phyloP scores from a whole-genome alignment of 2,888 invertebrate species.

The Polymixis flavicincta region DNA sequence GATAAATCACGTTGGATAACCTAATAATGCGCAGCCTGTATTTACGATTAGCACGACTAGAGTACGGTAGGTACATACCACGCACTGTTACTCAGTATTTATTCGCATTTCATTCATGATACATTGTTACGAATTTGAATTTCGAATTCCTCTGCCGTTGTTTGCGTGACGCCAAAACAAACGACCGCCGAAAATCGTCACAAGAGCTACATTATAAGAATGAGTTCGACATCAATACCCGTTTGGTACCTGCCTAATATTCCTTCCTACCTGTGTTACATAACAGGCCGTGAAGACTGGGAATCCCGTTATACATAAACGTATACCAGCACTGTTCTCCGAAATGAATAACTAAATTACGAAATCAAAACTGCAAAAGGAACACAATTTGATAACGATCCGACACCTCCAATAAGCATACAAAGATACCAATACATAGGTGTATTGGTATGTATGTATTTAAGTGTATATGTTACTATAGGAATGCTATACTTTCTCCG shows the following conservation, averaged over 20 bases:
- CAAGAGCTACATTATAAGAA: background rate
- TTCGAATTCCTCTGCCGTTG: background rate
- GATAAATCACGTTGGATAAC: conserved; percentile 79
- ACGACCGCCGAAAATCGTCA: conserved; percentile 4
- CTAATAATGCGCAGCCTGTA: conserved; percentile 66
- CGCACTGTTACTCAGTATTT: background rate
- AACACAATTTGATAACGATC: conserved; percentile 29
- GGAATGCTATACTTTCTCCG: conserved; percentile 60
- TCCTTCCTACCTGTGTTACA: conserved; percentile 30
- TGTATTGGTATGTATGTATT: conserved; percentile 1
- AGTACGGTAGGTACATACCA: background rate
- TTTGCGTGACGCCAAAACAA: conserved; percentile 22
- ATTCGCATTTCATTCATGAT: background rate
- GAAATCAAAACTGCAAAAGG: conserved; percentile 22
- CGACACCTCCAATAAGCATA: background rate
- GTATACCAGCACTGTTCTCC: conserved; percentile 13
- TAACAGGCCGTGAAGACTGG: conserved; percentile 2
- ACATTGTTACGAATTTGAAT: conserved; percentile 8
- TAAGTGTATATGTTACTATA: conserved; percentile 30
- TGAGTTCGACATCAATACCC: background rate
- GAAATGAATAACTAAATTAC: conserved; percentile 15
- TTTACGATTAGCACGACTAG: conserved; percentile 37
- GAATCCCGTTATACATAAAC: conserved; percentile 21
- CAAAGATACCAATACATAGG: conserved; percentile 18
- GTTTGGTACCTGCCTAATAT: conserved; percentile 31